Evolutionary conservation across 2,113 vertebrate genomes (phyloP).

Genomic region (Sisor rabdophorus): DNA sequence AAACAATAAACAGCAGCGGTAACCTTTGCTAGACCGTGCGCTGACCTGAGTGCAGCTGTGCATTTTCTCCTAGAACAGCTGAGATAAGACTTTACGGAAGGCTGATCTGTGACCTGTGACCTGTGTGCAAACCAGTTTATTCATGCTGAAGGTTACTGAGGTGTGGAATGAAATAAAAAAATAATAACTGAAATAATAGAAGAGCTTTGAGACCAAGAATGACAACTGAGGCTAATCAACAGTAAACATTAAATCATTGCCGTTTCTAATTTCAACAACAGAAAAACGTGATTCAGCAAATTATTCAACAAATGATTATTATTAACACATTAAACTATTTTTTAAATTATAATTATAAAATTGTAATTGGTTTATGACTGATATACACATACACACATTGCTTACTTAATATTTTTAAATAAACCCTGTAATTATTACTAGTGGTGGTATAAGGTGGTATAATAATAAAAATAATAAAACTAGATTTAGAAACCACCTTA

Average conservation of each 20-base stretch:
- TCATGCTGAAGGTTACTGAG: background rate
- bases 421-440: background rate
- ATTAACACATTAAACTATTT: background rate
- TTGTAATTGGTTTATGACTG: too few species aligned
- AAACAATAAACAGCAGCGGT: conserved; percentile 46
- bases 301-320: too few species aligned
- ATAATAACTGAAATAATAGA: background rate
- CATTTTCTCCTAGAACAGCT: conserved; percentile 6
- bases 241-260: background rate
- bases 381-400: too few species aligned
- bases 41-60: conserved; percentile 18
- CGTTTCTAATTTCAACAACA: background rate
- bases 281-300: background rate
- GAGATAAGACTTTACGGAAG: conserved; percentile 20
- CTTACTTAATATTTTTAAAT: background rate
- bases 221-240: background rate
- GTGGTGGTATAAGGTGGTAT: too few species aligned
- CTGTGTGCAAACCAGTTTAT: conserved; percentile 1
- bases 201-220: background rate
- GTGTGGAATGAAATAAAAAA: background rate
- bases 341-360: background rate
- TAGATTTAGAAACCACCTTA: too few species aligned
- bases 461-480: too few species aligned
- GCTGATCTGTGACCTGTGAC: conserved; percentile 18
- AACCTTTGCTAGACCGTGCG: conserved; percentile 11